Conservation (phyloP, 2,888 invertebrate species). For the Liposcelis brunnea region DNA sequence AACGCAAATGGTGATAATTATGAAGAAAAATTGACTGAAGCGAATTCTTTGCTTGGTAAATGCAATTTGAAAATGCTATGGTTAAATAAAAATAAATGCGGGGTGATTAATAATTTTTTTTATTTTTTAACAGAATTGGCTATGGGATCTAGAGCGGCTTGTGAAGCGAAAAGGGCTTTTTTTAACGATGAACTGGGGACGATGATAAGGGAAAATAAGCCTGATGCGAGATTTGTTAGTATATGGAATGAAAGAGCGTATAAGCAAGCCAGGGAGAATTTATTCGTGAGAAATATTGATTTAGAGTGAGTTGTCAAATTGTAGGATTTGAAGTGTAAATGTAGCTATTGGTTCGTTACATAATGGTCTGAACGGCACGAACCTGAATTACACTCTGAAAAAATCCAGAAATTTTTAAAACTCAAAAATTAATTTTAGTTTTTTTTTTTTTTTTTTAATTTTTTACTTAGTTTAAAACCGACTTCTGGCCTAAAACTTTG, state of each 20-base stretch:
- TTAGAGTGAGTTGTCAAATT: neutral
- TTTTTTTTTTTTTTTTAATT: no score
- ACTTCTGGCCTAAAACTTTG: no score
- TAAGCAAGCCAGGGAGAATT: neutral
- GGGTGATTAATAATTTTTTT: no score
- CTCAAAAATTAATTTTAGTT: no score
- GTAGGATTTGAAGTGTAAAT: no score
- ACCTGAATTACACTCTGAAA: neutral
- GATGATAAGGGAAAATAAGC: neutral
- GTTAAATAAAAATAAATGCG: no score
- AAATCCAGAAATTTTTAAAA: neutral
- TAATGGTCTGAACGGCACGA: neutral
- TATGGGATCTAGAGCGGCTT: neutral
- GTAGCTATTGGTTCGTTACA: neutral
- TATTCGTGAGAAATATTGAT: neutral
- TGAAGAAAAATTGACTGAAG: neutral
- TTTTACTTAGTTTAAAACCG: no score
- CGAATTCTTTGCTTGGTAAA: constrained; percentile 5
- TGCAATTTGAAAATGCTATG: no score
- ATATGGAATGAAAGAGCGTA: neutral
- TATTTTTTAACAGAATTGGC: neutral
- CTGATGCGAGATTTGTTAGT: neutral
- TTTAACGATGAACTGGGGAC: constrained; percentile 1
- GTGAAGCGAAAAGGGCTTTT: neutral
- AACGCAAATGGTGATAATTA: neutral